phyloP scores from a whole-genome alignment of 2,797 vertebrate species.

The Melanotaenia boesemani region DNA sequence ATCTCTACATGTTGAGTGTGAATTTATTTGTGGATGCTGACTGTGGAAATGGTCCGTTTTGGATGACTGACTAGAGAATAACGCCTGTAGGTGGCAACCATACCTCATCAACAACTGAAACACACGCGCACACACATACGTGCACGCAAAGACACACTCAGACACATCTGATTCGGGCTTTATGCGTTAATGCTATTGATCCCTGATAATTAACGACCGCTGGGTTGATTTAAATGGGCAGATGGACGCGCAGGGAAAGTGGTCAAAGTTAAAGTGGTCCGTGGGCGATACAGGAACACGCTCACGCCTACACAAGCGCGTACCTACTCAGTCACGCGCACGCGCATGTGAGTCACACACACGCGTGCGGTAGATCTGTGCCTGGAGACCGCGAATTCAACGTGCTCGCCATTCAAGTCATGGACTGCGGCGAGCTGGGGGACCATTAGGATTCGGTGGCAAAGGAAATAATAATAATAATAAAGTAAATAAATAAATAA shows the following conservation, averaged over 20 bases:
- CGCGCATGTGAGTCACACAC: conserved; percentile 42
- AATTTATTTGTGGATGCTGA: conserved; percentile 49
- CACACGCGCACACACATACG: conserved; percentile 16
- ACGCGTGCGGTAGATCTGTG: conserved; percentile 37
- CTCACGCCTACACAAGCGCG: conserved; percentile 51
- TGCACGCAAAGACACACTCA: conserved; percentile 18
- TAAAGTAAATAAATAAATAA: neutral
- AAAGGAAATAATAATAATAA: neutral
- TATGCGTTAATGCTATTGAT: conserved; percentile 75
- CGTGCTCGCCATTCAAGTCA: conserved; percentile 77
- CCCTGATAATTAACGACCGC: conserved; percentile 74
- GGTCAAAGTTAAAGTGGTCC: conserved; percentile 75
- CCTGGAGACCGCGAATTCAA: conserved; percentile 60
- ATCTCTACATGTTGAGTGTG: conserved; percentile 35
- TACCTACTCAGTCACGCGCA: conserved; percentile 18
- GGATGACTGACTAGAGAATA: conserved; percentile 63
- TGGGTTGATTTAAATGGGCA: conserved; percentile 62
- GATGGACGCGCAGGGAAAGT: conserved; percentile 60
- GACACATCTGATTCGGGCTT: conserved; percentile 46
- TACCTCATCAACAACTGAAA: conserved; percentile 75
- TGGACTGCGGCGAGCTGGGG: conserved; percentile 73
- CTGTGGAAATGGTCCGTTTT: conserved; percentile 50
- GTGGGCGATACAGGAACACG: conserved; percentile 46
- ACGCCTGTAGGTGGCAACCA: conserved; percentile 86
- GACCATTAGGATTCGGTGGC: conserved; percentile 70